A percentile compares a stretch with the other conserved stretches of the same genome.
Conservation (phyloP, 2,113 vertebrate genomes). For the Ptilorrhoa leucosticta region DNA sequence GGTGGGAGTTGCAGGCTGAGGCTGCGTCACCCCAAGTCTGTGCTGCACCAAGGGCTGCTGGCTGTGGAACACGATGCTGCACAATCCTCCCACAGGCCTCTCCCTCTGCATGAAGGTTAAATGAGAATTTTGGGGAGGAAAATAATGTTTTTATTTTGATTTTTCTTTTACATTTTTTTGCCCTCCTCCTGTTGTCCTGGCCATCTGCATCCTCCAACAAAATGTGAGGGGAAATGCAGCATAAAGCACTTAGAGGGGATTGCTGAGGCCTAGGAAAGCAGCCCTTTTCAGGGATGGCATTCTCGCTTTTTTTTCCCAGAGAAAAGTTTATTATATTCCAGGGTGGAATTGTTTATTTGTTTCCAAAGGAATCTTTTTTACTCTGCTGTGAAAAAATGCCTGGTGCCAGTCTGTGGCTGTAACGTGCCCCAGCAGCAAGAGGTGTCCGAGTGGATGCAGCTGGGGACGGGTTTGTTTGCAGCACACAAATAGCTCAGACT, state of each 20-base stretch:
- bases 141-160: background rate
- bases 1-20: background rate
- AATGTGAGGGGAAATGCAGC: background rate
- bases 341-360: background rate
- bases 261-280: background rate
- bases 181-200: background rate
- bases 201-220: background rate
- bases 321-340: too few relatives aligned
- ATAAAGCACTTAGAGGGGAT: background rate
- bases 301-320: background rate
- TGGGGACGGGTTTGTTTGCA: background rate
- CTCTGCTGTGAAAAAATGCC: background rate
- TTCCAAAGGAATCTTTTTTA: background rate
- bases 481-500: background rate
- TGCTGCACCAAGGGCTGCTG: background rate
- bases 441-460: background rate
- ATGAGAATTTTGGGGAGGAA: background rate
- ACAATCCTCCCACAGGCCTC: background rate
- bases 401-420: background rate
- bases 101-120: background rate
- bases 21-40: background rate
- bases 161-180: accelerated
- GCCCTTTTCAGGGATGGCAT: background rate
- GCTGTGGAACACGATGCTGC: background rate
- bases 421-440: background rate